These are phyloP conservation scores for Cydia splendana DNA, from an alignment of 1,140 invertebrate species.

Conservation along the genomic window DNA sequence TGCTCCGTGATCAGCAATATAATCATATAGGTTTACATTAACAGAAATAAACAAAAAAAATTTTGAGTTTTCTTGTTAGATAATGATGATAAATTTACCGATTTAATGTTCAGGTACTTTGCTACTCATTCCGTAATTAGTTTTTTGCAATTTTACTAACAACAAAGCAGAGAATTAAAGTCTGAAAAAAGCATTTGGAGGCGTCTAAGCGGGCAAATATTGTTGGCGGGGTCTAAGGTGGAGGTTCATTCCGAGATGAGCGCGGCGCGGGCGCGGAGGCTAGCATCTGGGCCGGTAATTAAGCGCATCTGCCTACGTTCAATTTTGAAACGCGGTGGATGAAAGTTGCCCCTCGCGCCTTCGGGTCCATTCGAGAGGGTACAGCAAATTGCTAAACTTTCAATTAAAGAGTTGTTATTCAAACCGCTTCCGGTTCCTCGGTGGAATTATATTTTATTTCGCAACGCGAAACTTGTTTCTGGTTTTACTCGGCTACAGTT, in stretches of 20 bases:
- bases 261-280: constrained; percentile 48
- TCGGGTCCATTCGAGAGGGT: constrained; percentile 73
- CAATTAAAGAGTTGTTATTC: constrained; percentile 80
- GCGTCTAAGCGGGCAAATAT: constrained; percentile 54
- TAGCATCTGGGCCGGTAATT: constrained; percentile 73
- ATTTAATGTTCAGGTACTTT: constrained; percentile 42
- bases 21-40: neutral
- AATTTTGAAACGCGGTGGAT: constrained; percentile 76
- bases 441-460: constrained; percentile 75
- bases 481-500: constrained; percentile 54
- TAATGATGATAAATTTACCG: constrained; percentile 17
- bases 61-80: neutral
- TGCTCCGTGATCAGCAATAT: neutral
- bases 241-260: constrained; percentile 57
- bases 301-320: constrained; percentile 78
- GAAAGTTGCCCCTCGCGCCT: constrained; percentile 67
- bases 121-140: constrained; percentile 45
- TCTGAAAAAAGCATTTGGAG: constrained; percentile 51
- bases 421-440: constrained; percentile 70
- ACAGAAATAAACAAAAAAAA: neutral
- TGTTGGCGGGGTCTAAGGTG: constrained; percentile 43
- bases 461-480: constrained; percentile 65
- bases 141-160: constrained; percentile 46
- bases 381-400: constrained; percentile 79
- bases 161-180: constrained; percentile 42